Percentiles rank a stretch among this genome's conserved stretches.
phyloP scores from a whole-genome alignment of 2,888 invertebrate genomes.

The Steinernema scapterisci region DNA sequence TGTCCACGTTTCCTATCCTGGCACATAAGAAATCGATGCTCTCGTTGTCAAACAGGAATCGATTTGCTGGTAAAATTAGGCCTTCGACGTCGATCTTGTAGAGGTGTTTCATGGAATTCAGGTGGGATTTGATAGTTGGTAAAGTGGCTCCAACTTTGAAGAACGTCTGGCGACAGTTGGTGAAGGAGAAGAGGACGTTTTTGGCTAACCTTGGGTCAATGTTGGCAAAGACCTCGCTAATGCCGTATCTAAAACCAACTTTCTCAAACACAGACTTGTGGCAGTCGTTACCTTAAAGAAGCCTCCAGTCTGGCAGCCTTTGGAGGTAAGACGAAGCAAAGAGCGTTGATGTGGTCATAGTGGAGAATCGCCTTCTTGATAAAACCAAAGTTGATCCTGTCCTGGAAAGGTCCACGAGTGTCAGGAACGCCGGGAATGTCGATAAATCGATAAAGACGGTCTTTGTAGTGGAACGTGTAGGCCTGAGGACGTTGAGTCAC shows the following conservation, averaged over 20 bases:
- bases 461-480: conserved; percentile 17
- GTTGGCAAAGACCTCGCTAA: conserved; percentile 50
- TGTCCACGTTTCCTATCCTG: conserved; percentile 35
- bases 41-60: conserved; percentile 48
- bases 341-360: conserved; percentile 41
- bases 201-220: conserved; percentile 45
- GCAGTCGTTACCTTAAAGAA: no score
- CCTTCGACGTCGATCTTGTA: background rate
- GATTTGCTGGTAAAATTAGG: conserved; percentile 26
- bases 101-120: background rate
- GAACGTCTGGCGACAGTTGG: conserved; percentile 40
- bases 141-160: conserved; percentile 37
- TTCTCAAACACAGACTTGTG: no score
- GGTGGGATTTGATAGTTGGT: conserved; percentile 29
- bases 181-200: conserved; percentile 57
- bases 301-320: conserved; percentile 42
- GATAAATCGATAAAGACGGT: conserved; percentile 40
- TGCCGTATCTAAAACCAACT: conserved; percentile 53
- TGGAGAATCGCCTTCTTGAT: conserved; percentile 33
- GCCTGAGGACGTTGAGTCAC: conserved; percentile 32
- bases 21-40: conserved; percentile 44
- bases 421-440: conserved; percentile 61
- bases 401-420: conserved; percentile 48
- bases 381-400: conserved; percentile 46
- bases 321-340: conserved; percentile 49